Conservation (phyloP, 2,113 vertebrate species). For the Heptranchias perlo region DNA sequence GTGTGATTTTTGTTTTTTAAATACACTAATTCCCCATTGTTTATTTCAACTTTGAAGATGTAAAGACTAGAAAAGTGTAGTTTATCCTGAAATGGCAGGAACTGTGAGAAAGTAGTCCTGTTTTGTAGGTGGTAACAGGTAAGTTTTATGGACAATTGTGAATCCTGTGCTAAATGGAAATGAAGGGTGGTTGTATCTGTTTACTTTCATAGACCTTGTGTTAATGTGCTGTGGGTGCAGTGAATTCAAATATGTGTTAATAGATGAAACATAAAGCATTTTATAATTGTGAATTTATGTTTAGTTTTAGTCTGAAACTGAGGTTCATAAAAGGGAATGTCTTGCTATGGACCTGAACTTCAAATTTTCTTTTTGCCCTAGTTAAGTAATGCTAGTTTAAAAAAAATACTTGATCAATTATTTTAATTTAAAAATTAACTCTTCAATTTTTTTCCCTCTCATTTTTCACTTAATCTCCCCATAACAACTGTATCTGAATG, state of each 20-base stretch:
- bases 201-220: not conserved
- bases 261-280: no score
- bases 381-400: not conserved
- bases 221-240: not conserved
- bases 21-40: not conserved
- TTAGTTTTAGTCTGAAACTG: not conserved
- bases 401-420: not conserved
- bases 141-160: not conserved
- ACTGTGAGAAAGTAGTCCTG: not conserved
- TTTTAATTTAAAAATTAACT: no score
- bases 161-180: not conserved
- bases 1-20: not conserved
- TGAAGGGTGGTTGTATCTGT: not conserved
- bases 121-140: not conserved
- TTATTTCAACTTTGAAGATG: not conserved
- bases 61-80: not conserved
- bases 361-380: not conserved
- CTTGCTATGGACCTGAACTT: not conserved
- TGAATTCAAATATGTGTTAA: not conserved
- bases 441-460: no score
- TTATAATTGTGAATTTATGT: not conserved
- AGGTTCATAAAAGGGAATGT: not conserved
- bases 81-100: not conserved
- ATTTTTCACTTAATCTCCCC: not conserved
- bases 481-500: not conserved